Conservation (phyloP, 1,140 invertebrate genomes). For the Eufriesea mexicana region DNA sequence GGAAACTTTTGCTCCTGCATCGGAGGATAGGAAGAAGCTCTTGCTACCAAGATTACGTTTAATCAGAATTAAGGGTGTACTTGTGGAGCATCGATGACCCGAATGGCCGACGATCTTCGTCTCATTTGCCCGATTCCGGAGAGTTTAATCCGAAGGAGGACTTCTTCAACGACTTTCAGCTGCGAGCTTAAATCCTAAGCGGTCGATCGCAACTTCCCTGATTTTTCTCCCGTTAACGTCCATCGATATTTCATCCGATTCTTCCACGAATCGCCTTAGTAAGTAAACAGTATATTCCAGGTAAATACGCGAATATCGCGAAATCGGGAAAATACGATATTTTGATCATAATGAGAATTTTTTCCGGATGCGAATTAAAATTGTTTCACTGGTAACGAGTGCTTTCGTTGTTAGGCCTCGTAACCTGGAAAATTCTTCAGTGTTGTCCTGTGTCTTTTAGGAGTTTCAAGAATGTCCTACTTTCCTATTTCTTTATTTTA, state of each 20-base stretch:
- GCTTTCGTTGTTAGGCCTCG: too few relatives aligned
- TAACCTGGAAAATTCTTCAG: too few relatives aligned
- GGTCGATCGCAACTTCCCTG: neutral
- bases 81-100: slow-evolving; percentile 37
- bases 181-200: neutral
- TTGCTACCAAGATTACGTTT: slow-evolving; percentile 55
- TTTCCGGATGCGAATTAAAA: too few relatives aligned
- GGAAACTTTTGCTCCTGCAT: slow-evolving; percentile 34
- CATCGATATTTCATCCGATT: neutral
- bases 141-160: slow-evolving; percentile 49
- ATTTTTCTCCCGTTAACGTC: neutral
- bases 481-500: too few relatives aligned
- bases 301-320: too few relatives aligned
- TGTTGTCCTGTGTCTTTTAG: too few relatives aligned
- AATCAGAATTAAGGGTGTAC: slow-evolving; percentile 65
- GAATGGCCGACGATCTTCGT: slow-evolving; percentile 44
- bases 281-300: too few relatives aligned
- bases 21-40: slow-evolving; percentile 3
- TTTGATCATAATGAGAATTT: too few relatives aligned
- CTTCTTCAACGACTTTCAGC: neutral
- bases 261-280: neutral
- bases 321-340: too few relatives aligned
- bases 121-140: slow-evolving; percentile 50
- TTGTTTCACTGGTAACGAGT: too few relatives aligned
- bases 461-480: too few relatives aligned